Conservation (phyloP, 2,888 invertebrate species). For the Dryobotodes eremita region DNA sequence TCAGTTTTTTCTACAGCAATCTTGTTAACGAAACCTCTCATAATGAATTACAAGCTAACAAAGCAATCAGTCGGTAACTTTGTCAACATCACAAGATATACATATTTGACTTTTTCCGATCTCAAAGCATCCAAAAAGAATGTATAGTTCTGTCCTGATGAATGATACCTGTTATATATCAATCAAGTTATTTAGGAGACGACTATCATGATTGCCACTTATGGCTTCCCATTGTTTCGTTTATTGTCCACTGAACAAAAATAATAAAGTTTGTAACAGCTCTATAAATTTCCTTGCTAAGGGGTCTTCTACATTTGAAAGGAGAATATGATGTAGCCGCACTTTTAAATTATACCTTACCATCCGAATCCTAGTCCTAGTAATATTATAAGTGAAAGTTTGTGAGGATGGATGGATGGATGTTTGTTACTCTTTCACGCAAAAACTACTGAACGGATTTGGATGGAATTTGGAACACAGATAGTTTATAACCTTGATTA, state of each 20-base stretch:
- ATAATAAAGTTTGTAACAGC: conserved; percentile 54
- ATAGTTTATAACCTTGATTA: too few species aligned
- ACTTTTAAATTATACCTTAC: not conserved
- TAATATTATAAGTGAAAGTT: too few species aligned
- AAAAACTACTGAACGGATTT: too few species aligned
- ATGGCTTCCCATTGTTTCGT: conserved; percentile 61
- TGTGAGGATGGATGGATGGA: too few species aligned
- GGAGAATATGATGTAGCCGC: not conserved
- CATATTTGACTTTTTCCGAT: conserved; percentile 7
- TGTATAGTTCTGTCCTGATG: conserved; percentile 19
- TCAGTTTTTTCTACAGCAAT: conserved; percentile 7
- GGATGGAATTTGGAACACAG: too few species aligned
- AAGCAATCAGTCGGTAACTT: conserved; percentile 16
- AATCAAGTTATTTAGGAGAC: conserved; percentile 52
- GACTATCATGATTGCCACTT: conserved; percentile 59
- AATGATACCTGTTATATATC: conserved; percentile 53
- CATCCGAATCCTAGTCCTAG: too few species aligned
- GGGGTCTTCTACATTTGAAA: conserved; percentile 16
- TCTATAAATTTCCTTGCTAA: conserved; percentile 31
- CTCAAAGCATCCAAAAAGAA: not conserved
- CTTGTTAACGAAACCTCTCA: conserved; percentile 9
- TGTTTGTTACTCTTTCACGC: too few species aligned
- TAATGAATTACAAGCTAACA: conserved; percentile 32
- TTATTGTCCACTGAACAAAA: conserved; percentile 57
- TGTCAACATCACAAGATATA: conserved; percentile 14